Percentiles rank a stretch among this genome's conserved stretches.
phyloP scores from a whole-genome alignment of 1,140 invertebrate species.

The Drosophila leontia region DNA sequence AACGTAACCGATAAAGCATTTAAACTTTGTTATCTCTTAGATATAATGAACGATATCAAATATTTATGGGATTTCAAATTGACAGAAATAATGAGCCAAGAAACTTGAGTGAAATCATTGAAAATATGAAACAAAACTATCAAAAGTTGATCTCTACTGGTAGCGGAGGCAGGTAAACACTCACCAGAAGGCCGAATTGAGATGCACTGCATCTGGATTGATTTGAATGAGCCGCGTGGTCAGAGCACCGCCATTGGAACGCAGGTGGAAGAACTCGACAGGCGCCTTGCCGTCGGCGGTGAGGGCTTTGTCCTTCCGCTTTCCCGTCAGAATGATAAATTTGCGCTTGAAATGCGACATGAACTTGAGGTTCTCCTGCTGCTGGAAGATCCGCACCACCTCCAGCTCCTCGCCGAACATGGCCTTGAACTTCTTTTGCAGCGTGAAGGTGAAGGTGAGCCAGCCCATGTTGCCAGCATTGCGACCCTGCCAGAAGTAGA shows the following conservation, averaged over 20 bases:
- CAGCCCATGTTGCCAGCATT: conserved; percentile 99
- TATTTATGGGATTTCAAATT: neutral
- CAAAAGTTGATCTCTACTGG: neutral
- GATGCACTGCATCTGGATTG: conserved; percentile 90
- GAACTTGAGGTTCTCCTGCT: conserved; percentile 99
- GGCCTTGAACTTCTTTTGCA: conserved; percentile 99
- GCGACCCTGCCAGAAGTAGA: conserved; percentile 99
- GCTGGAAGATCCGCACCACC: conserved; percentile 98
- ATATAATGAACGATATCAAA: neutral
- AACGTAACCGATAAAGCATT: neutral
- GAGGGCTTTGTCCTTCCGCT: conserved; percentile 89
- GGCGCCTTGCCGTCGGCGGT: conserved; percentile 86
- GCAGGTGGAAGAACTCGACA: conserved; percentile 97
- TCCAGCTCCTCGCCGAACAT: conserved; percentile 98
- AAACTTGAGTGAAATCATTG: neutral
- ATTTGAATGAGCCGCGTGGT: conserved; percentile 98
- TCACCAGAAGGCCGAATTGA: conserved; percentile 95
- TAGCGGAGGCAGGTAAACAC: neutral
- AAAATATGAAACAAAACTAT: neutral
- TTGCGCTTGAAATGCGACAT: conserved; percentile 98
- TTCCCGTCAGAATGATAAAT: conserved; percentile 97
- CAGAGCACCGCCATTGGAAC: conserved; percentile 97
- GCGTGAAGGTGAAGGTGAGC: conserved; percentile 99
- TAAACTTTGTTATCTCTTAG: neutral
- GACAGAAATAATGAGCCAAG: conserved; percentile 24